Evolutionary conservation across 2,113 vertebrate species (phyloP).

Genomic region (Harpagus bidentatus): DNA sequence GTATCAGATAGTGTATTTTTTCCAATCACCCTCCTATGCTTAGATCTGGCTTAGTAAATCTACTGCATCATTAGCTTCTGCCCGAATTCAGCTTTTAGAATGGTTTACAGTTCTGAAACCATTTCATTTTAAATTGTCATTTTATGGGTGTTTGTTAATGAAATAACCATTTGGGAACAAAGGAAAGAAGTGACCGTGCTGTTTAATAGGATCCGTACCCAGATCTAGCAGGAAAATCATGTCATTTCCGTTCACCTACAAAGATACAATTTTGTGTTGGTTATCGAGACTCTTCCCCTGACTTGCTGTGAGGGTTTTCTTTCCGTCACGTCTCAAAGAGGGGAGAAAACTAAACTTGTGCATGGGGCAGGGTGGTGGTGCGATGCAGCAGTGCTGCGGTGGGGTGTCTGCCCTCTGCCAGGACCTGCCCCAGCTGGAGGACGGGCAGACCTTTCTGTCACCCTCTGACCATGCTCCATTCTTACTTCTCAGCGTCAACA

Average conservation of each 20-base stretch:
- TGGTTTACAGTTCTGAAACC: conserved; percentile 12
- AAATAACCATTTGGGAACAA: background rate
- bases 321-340: background rate
- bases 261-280: background rate
- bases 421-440: background rate
- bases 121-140: background rate
- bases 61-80: conserved; percentile 30
- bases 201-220: background rate
- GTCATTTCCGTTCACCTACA: fast-evolving
- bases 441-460: fast-evolving
- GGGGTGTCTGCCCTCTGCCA: background rate
- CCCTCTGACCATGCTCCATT: background rate
- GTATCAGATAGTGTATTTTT: background rate
- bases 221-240: background rate
- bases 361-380: background rate
- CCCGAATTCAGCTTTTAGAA: background rate
- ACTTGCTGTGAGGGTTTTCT: background rate
- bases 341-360: background rate
- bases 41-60: conserved; percentile 12
- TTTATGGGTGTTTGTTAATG: background rate
- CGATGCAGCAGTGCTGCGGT: fast-evolving
- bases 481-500: background rate
- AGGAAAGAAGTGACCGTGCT: background rate
- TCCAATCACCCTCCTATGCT: background rate
- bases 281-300: background rate